Percentiles rank a stretch among this genome's conserved stretches.
Evolutionary conservation across 2,113 vertebrate species (phyloP).

Genomic region (Macrotis lagotis): DNA sequence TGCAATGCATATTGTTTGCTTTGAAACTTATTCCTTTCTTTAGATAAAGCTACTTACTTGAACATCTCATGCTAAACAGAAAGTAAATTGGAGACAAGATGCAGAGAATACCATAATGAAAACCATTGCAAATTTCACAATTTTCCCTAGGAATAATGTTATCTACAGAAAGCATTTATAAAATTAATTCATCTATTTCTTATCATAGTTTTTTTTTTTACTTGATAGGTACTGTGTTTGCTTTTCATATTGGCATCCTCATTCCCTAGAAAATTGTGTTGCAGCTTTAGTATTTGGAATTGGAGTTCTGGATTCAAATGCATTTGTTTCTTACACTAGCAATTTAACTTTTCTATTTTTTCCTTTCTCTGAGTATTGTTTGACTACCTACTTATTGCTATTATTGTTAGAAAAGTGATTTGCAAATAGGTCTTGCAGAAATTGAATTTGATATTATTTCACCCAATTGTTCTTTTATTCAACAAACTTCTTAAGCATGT

Average conservation of each 20-base stretch:
- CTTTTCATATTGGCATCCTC: neutral
- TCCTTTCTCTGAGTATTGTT: neutral
- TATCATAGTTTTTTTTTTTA: neutral
- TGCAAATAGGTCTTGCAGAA: neutral
- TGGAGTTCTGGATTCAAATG: neutral
- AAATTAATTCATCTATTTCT: neutral
- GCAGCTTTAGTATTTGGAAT: neutral
- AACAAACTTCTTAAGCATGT: neutral
- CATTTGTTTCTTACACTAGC: neutral
- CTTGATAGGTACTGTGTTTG: neutral
- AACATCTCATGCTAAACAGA: neutral
- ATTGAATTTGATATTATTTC: neutral
- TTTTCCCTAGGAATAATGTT: neutral
- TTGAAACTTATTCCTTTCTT: neutral
- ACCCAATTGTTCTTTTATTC: neutral
- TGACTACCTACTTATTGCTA: neutral
- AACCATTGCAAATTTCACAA: neutral
- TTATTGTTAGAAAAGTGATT: neutral
- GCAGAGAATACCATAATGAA: neutral
- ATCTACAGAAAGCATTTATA: neutral
- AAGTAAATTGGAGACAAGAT: neutral
- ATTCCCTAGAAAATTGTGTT: neutral
- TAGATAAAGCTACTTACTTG: neutral
- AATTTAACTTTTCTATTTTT: neutral
- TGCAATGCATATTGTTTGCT: neutral